phyloP scores from a whole-genome alignment of 2,113 vertebrate species.

The Melanostigma gelatinosum region DNA sequence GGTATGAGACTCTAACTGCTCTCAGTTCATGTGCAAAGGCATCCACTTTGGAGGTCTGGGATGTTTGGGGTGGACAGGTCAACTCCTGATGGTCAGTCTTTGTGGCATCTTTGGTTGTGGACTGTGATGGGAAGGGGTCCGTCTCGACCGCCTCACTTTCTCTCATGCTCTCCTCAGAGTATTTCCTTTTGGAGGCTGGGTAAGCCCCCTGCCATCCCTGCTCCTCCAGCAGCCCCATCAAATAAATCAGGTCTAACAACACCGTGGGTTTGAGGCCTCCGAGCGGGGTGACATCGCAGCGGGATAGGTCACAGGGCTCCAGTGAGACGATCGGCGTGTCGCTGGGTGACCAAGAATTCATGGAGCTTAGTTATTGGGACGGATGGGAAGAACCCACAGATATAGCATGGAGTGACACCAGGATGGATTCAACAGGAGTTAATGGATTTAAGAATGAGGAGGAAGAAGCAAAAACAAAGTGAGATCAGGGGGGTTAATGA shows the following conservation, averaged over 20 bases:
- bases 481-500: slow-evolving; percentile 71
- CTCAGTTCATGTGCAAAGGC: slow-evolving; percentile 79
- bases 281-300: slow-evolving; percentile 77
- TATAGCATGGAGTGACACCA: slow-evolving; percentile 76
- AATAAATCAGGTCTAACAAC: slow-evolving; percentile 83
- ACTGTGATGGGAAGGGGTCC: slow-evolving; percentile 32
- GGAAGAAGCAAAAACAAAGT: slow-evolving; percentile 67
- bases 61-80: slow-evolving; percentile 21
- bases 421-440: slow-evolving; percentile 70
- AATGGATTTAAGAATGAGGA: slow-evolving; percentile 71
- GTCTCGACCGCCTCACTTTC: slow-evolving; percentile 51
- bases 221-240: slow-evolving; percentile 84
- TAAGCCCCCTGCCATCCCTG: slow-evolving; percentile 64
- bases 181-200: slow-evolving; percentile 38
- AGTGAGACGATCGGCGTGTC: slow-evolving; percentile 83
- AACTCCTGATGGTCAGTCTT: slow-evolving; percentile 63
- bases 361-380: slow-evolving; percentile 86
- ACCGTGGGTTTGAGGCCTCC: slow-evolving; percentile 80
- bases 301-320: slow-evolving; percentile 81
- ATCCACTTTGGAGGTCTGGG: slow-evolving; percentile 65
- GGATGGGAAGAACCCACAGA: slow-evolving; percentile 76
- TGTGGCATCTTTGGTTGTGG: slow-evolving; percentile 44
- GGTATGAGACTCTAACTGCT: slow-evolving; percentile 82
- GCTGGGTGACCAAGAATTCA: slow-evolving; percentile 90
- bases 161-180: slow-evolving; percentile 54